A percentile compares a stretch with the other conserved stretches of the same genome.
Evolutionary conservation across 2,113 vertebrate genomes (phyloP).

Genomic region (Garra rufa): DNA sequence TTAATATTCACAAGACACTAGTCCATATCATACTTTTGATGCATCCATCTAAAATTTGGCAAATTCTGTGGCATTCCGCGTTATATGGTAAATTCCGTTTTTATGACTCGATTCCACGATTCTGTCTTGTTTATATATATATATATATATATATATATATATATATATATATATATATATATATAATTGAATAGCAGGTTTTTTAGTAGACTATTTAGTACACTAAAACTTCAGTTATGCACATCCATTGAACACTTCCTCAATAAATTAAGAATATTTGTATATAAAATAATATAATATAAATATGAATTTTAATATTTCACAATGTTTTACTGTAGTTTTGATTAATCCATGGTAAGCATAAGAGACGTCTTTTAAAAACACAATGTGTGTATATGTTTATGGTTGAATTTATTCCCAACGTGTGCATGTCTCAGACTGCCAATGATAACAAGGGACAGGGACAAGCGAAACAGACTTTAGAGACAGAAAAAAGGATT

Average conservation of each 20-base stretch:
- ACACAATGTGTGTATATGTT: neutral
- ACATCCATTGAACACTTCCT: neutral
- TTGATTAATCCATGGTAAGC: neutral
- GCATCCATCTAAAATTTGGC: no score
- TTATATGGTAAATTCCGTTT: no score
- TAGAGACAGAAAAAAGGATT: neutral
- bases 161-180: no score
- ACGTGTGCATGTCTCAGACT: constrained; percentile 36
- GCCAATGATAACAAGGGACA: constrained; percentile 52
- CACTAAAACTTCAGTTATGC: neutral
- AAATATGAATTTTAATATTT: neutral
- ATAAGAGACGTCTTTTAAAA: neutral
- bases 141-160: no score
- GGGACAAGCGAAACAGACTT: constrained; percentile 52
- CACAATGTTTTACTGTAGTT: neutral
- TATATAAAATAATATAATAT: neutral
- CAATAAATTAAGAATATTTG: neutral
- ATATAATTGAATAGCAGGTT: neutral
- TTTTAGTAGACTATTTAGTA: neutral
- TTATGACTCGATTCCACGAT: no score
- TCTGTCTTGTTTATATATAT: no score
- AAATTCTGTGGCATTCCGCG: no score
- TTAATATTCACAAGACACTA: no score
- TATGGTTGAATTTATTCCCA: constrained; percentile 51
- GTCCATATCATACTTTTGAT: no score